These are phyloP conservation scores for Lathronympha strigana DNA, from an alignment of 2,888 invertebrate genomes.

Conservation along the genomic window DNA sequence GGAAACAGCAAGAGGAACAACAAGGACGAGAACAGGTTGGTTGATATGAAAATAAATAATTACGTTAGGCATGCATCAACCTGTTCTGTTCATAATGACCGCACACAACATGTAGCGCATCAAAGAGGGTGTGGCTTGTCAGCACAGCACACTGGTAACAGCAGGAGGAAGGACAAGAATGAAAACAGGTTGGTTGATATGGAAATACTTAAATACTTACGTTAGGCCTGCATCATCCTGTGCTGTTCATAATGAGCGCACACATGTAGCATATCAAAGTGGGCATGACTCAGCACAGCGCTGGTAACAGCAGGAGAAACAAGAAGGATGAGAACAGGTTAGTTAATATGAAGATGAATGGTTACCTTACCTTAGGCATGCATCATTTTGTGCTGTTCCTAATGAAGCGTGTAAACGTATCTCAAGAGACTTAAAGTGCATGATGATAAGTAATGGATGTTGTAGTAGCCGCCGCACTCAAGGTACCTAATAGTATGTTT, in stretches of 20 bases:
- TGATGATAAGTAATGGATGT: no score
- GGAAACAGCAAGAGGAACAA: slow-evolving; percentile 40
- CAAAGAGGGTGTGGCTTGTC: slow-evolving; percentile 25
- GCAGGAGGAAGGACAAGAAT: slow-evolving; percentile 42
- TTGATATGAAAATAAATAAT: no score
- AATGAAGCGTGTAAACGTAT: no score
- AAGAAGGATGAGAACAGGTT: slow-evolving; percentile 45
- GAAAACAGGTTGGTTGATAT: slow-evolving; percentile 44
- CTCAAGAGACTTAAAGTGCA: no score
- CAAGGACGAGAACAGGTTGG: slow-evolving; percentile 44
- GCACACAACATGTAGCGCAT: slow-evolving; percentile 50
- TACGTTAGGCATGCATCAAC: no score
- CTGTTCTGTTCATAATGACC: no score
- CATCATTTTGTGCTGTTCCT: no score
- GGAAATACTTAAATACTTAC: no score
- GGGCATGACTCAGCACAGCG: slow-evolving; percentile 22
- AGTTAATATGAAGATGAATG: no score
- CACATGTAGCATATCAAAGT: slow-evolving; percentile 46
- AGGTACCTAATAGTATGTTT: no score
- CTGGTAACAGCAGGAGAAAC: slow-evolving; percentile 38
- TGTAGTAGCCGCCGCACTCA: no score
- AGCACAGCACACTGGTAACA: slow-evolving; percentile 30
- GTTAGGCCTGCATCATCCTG: slow-evolving; percentile 47
- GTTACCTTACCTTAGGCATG: no score
- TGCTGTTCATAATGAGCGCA: slow-evolving; percentile 51